Conservation (phyloP, 2,888 invertebrate genomes). For the Yponomeuta cagnagella region DNA sequence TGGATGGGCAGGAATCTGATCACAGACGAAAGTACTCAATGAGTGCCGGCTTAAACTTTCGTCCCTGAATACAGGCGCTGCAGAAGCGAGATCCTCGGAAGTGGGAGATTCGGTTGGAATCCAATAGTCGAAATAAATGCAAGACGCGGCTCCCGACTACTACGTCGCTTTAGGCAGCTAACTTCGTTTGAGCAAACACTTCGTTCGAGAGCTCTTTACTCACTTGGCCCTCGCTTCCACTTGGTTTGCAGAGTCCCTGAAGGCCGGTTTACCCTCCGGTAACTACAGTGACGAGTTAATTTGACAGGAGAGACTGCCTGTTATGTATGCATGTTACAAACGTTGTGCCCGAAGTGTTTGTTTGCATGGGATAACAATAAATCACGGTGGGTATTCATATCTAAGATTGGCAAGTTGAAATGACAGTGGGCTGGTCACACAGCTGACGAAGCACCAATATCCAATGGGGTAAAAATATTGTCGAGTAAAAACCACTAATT, state of each 20-base stretch:
- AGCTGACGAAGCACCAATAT: too few species aligned
- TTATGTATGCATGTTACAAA: too few species aligned
- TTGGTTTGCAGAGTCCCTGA: constrained; percentile 36
- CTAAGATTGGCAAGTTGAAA: too few species aligned
- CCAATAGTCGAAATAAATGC: constrained; percentile 49
- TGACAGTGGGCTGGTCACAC: too few species aligned
- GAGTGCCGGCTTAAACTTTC: neutral
- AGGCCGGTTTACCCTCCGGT: too few species aligned
- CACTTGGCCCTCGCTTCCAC: constrained; percentile 44
- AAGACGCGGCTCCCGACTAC: constrained; percentile 34
- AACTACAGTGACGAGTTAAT: too few species aligned
- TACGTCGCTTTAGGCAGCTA: constrained; percentile 46
- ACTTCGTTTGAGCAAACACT: constrained; percentile 55
- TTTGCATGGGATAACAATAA: too few species aligned
- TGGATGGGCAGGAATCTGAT: neutral
- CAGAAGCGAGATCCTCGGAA: constrained; percentile 21
- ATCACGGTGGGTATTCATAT: too few species aligned
- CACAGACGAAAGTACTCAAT: neutral
- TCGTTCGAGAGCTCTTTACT: constrained; percentile 41
- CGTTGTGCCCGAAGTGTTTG: too few species aligned
- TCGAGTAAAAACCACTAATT: too few species aligned
- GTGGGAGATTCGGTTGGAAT: constrained; percentile 44
- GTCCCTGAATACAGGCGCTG: neutral
- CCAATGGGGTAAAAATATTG: too few species aligned
- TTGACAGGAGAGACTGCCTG: too few species aligned